These are phyloP conservation scores for cattle (Bos taurus) DNA, from an alignment of 2,113 vertebrate species.

Conservation along the genomic window DNA sequence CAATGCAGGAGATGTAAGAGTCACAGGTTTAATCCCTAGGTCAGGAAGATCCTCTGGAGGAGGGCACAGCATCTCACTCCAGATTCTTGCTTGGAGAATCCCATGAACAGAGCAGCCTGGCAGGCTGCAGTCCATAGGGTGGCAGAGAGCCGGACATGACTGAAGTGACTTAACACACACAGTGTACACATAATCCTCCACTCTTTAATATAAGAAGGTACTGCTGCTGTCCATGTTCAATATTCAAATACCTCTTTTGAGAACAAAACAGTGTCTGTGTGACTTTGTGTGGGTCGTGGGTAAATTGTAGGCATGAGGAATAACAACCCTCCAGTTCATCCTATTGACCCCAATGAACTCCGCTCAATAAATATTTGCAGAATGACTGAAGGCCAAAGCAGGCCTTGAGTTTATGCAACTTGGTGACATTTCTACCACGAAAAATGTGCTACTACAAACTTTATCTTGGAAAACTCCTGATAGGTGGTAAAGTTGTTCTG, in stretches of 20 bases:
- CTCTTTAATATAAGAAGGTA: not conserved
- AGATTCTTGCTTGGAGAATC: not conserved
- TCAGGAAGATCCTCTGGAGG: not conserved
- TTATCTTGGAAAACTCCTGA: slow-evolving; percentile 47
- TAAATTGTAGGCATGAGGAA: not conserved
- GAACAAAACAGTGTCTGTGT: not conserved
- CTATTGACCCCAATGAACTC: not conserved
- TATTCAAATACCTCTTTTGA: not conserved
- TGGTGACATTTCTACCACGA: not conserved
- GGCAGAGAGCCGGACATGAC: not conserved
- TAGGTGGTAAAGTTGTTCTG: not conserved
- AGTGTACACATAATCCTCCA: not conserved
- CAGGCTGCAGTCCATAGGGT: not conserved
- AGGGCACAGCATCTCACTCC: not conserved
- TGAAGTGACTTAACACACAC: not conserved
- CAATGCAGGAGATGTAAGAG: not conserved
- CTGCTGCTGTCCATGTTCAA: not conserved
- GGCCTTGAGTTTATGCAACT: not conserved
- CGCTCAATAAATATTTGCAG: slow-evolving; percentile 43
- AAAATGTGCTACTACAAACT: slow-evolving; percentile 22
- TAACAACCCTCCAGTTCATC: not conserved
- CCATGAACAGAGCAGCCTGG: not conserved
- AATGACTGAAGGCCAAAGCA: not conserved
- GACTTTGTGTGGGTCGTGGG: not conserved
- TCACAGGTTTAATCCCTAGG: not conserved